Percentiles rank a stretch among this genome's conserved stretches.
These are phyloP conservation scores for Spodoptera frugiperda DNA, from an alignment of 1,140 invertebrate species.

Conservation along the genomic window DNA sequence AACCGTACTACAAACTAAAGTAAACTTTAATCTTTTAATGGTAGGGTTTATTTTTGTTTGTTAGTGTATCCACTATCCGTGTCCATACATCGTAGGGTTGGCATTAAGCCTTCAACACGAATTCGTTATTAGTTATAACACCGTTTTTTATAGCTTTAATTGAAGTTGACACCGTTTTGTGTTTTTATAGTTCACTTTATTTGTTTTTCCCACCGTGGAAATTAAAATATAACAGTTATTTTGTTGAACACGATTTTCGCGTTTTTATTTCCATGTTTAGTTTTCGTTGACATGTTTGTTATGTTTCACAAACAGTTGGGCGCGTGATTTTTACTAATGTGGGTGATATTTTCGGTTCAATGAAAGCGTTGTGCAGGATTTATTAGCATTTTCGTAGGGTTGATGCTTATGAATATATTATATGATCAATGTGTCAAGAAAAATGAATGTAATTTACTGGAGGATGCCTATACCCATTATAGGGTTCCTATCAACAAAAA, in stretches of 20 bases:
- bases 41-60: conserved; percentile 31
- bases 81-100: conserved; percentile 35
- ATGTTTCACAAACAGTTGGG: background rate
- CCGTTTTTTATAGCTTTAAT: conserved; percentile 59
- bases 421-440: no score
- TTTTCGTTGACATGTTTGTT: background rate
- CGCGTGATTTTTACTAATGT: background rate
- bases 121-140: conserved; percentile 60
- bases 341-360: no score
- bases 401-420: no score
- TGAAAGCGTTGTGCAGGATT: no score
- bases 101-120: conserved; percentile 51
- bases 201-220: conserved; percentile 50
- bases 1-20: conserved; percentile 10
- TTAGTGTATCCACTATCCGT: conserved; percentile 27
- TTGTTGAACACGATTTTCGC: conserved; percentile 31
- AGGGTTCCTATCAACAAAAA: no score
- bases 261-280: conserved; percentile 15
- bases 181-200: conserved; percentile 57
- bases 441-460: no score
- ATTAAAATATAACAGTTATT: conserved; percentile 54
- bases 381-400: no score
- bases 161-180: conserved; percentile 59
- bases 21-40: background rate
- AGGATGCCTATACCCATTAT: no score